These are phyloP conservation scores for Rhincodon typus DNA, from an alignment of 2,797 vertebrate genomes.

Conservation along the genomic window DNA sequence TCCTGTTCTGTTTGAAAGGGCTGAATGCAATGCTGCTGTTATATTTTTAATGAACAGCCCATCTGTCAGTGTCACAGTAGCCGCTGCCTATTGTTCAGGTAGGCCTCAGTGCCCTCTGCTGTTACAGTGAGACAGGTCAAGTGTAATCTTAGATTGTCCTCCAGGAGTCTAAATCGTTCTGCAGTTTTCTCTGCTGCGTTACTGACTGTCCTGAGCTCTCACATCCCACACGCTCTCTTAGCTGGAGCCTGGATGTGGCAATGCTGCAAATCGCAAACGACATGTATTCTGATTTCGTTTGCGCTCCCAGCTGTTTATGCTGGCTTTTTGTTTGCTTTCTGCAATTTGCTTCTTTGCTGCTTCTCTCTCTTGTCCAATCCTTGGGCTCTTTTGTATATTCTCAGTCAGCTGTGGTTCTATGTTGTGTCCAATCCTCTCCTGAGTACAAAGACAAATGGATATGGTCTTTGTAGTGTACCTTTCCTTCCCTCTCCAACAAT, in stretches of 20 bases:
- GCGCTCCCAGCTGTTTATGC: background rate
- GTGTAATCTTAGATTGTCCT: too few species aligned
- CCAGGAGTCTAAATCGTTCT: background rate
- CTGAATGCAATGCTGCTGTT: background rate
- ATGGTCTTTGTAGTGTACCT: background rate
- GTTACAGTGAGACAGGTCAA: background rate
- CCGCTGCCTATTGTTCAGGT: background rate
- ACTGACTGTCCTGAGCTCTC: background rate
- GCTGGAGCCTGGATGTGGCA: background rate
- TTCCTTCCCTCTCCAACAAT: background rate
- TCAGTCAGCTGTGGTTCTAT: background rate
- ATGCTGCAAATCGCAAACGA: background rate
- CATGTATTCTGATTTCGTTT: background rate
- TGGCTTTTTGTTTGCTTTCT: background rate
- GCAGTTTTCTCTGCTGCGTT: background rate
- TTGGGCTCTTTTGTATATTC: background rate
- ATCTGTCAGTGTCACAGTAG: background rate
- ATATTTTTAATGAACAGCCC: conserved; percentile 8
- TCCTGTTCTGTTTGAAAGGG: background rate
- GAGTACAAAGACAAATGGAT: background rate
- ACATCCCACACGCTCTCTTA: background rate
- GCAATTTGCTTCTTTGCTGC: background rate
- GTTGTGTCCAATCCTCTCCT: background rate
- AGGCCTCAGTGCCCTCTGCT: background rate
- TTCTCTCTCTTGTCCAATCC: background rate